phyloP scores from a whole-genome alignment of 2,797 vertebrate genomes.

The Sebastes vulpes region DNA sequence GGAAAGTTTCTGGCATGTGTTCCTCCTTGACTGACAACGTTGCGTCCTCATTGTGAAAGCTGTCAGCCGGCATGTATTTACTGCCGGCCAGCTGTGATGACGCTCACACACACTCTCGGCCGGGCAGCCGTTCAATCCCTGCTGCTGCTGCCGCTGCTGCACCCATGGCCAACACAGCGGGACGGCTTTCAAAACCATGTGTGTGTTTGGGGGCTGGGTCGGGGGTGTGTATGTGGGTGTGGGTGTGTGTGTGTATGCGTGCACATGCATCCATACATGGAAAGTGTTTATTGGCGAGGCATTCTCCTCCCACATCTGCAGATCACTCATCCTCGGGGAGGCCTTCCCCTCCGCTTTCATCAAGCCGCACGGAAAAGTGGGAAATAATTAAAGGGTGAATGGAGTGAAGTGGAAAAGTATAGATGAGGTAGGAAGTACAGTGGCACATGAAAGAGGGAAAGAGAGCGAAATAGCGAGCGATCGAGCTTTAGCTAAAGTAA shows the following conservation, averaged over 20 bases:
- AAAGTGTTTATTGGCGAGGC: slow-evolving; percentile 53
- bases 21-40: slow-evolving; percentile 43
- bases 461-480: slow-evolving; percentile 25
- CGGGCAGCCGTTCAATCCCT: slow-evolving; percentile 25
- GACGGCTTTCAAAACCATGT: slow-evolving; percentile 11
- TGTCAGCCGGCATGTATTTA: slow-evolving; percentile 49
- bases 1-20: slow-evolving; percentile 21
- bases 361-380: slow-evolving; percentile 30
- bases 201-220: slow-evolving; percentile 4
- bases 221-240: slow-evolving; percentile 1
- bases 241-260: neutral
- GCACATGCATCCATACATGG: slow-evolving; percentile 14
- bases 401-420: slow-evolving; percentile 55
- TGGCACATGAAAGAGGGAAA: slow-evolving; percentile 56
- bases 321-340: slow-evolving; percentile 45
- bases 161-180: slow-evolving; percentile 27
- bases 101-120: neutral
- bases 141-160: slow-evolving; percentile 7
- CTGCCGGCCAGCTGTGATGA: slow-evolving; percentile 55
- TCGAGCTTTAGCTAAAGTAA: slow-evolving; percentile 60
- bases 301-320: slow-evolving; percentile 61
- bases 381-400: slow-evolving; percentile 63
- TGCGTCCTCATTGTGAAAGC: slow-evolving; percentile 41
- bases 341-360: slow-evolving; percentile 31
- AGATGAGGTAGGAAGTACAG: slow-evolving; percentile 65